Base-by-base conservation (phyloP, 2,113 vertebrate genomes). In the Dinomys branickii region DNA sequence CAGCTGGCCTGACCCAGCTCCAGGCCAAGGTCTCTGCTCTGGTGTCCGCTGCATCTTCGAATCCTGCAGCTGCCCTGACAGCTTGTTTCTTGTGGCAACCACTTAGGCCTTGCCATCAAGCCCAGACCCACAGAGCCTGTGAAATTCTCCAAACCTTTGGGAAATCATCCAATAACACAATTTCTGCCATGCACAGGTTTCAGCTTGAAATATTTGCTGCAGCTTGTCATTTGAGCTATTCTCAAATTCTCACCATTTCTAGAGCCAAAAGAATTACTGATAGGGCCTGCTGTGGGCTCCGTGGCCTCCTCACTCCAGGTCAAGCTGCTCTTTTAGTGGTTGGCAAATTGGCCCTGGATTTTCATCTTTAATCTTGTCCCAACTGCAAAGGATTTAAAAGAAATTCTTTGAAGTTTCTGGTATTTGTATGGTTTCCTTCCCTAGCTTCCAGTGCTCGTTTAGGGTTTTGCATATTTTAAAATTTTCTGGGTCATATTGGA, bases 341-440 rank as follows among this genome's bases (percentile, higher is more conserved):
- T 78, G 69, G 77, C 35, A 63, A 50, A 33, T 88, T 83, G 94
- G 80, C 67, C 75, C 82, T 81, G 17, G 56, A 58, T 71, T 56
- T 44, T 63, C 71, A 88, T 90, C 90, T 82, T 54, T 95, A 94
- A 92, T 96, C 87, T 94, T 52, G 56, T 65, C 91, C 81, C 84
- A 71, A 96, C 73, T 96, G 91, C 87, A 91, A 94, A 93, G 52
- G 90, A 92, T 96, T 97, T 96, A 96, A 85, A 97, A 97, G 61
- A 96, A 95, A 92, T 97, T 97, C 97, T 97, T 98, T 98, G 96
- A 97, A 97, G 97, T 97, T 94, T 95, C 90, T 98, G 97, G 97
- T 95, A 97, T 90, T 92, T 85, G 35, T 65, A 30, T 92, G 38
- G 69, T 88, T 96, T 97, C 97, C 96, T 98, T 97, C 90, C 95